Base-by-base conservation (phyloP, 30 jellyfish, hydroid and myxozoan genomes). In the Turritopsis dohrnii region DNA sequence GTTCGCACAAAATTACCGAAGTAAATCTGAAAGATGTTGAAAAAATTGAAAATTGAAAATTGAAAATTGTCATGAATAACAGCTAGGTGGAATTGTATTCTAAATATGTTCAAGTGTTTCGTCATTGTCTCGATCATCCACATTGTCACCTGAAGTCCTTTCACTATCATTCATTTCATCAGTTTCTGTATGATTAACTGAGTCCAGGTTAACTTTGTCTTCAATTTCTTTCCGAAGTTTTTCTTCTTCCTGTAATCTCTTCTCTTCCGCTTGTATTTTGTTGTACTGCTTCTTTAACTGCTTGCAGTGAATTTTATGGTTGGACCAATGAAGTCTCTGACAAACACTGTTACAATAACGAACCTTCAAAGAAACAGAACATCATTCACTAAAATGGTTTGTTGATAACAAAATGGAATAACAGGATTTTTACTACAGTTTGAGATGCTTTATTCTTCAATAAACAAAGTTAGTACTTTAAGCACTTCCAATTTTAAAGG, bases 261-360 rank as follows among this genome's bases (percentile, higher is more conserved):
- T 53, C 29, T 80, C 53, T 65, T 53, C 53, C 84, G 29, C 65
- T 65, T 52, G 87, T 3, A 80, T 13, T 18, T 52, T 21, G 7
- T 52, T 52, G 0, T 31, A 80, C 53, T 80, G 54, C 29, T 17
- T 23, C 65, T 80, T 80, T 7, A 80, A 54, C 17, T 71, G n/a
- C 13, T 54, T 71, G 65, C 97, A 90, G 20, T 52, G 71, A 21
- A 76, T 83, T 28, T 90, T 90, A 79, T 90, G 97, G n/a, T 87
- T 76, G 54, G 88, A 83, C 97, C 97, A 90, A 71, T 86, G 96
- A 81, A 81, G 73, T 73, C 79, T 83, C 84, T 90, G 97, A 52
- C 97, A 90, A 27, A 82, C 80, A 22, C 54, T 83, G 77, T 90
- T 83, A 85, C 97, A 90, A 72, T 90, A 90, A 20, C 81, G 76